A percentile compares a stretch with the other conserved stretches of the same genome.
Conservation (phyloP, 2,797 vertebrate genomes). For the Miichthys miiuy region DNA sequence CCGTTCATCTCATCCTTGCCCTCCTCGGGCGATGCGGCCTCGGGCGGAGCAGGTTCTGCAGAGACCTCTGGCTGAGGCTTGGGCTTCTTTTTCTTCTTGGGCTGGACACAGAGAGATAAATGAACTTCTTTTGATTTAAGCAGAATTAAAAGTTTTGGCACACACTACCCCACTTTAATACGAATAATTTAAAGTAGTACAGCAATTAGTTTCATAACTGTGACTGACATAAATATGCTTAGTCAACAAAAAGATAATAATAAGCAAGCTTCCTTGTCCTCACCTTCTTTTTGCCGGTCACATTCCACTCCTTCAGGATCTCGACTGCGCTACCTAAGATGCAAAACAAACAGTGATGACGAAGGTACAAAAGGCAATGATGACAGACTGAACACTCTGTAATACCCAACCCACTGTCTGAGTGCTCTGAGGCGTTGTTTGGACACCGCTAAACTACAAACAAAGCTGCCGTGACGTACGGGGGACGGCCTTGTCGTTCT, state of each 20-base stretch:
- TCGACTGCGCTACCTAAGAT: conserved; percentile 91
- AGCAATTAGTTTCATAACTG: not conserved
- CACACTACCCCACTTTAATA: not conserved
- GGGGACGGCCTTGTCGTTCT: conserved; percentile 40
- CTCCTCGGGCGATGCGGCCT: conserved; percentile 63
- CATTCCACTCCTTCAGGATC: conserved; percentile 97
- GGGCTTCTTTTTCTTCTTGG: conserved; percentile 96
- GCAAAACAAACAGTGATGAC: conserved; percentile 46
- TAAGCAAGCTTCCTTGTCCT: not conserved
- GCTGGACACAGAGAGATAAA: conserved; percentile 68
- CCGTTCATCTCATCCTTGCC: conserved; percentile 89
- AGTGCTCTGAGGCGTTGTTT: conserved; percentile 27
- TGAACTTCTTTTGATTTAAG: not conserved
- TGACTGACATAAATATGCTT: not conserved
- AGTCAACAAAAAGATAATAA: conserved; percentile 18
- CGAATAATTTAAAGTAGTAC: not conserved
- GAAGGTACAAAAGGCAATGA: not conserved
- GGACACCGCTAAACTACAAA: conserved; percentile 12
- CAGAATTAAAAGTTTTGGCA: not conserved
- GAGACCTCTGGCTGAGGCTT: conserved; percentile 84
- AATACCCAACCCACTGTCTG: conserved; percentile 6
- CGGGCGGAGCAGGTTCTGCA: conserved; percentile 75
- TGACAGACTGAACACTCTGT: not conserved
- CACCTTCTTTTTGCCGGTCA: conserved; percentile 98
- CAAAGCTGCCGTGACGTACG: conserved; percentile 51